Evolutionary conservation across 2,888 invertebrate species (phyloP).

Genomic region (Drosophila anceps): DNA sequence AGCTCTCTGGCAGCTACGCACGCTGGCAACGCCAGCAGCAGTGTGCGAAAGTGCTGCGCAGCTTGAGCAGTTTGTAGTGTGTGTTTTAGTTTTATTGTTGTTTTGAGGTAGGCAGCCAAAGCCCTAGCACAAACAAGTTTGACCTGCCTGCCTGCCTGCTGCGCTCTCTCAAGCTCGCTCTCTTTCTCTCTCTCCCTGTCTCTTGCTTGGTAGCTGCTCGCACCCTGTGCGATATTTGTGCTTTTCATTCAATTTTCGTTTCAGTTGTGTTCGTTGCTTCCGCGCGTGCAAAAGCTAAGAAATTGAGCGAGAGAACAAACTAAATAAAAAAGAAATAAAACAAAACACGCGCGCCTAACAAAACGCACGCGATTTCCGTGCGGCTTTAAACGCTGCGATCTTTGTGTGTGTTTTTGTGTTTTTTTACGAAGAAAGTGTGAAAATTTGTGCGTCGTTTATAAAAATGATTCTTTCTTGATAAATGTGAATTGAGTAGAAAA

Average conservation of each 20-base stretch:
- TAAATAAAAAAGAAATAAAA: not conserved
- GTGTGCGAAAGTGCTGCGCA: constrained; percentile 44
- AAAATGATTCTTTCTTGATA: constrained; percentile 33
- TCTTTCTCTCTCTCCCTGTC: not conserved
- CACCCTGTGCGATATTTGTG: constrained; percentile 50
- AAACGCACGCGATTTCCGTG: constrained; percentile 52
- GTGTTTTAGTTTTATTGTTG: constrained; percentile 28
- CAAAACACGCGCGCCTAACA: constrained; percentile 27
- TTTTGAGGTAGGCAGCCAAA: constrained; percentile 46
- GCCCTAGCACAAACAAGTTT: constrained; percentile 70
- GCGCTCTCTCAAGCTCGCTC: not conserved
- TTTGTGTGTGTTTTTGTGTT: constrained; percentile 15
- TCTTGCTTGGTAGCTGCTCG: not conserved
- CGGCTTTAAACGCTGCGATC: constrained; percentile 50
- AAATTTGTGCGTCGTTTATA: too few relatives aligned
- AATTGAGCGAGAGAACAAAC: not conserved
- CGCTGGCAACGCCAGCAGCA: constrained; percentile 49
- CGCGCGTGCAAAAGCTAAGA: constrained; percentile 74
- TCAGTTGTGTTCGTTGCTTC: constrained; percentile 76
- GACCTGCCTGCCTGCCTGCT: constrained; percentile 3
- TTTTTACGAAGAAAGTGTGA: constrained; percentile 28
- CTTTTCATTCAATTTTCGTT: constrained; percentile 76
- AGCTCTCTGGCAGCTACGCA: constrained; percentile 32
- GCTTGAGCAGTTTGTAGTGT: constrained; percentile 21
- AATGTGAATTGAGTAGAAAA: constrained; percentile 20